A percentile compares a stretch with the other conserved stretches of the same genome.
These are phyloP conservation scores for Lumbricus terrestris DNA, from an alignment of 2,888 invertebrate species.

Conservation along the genomic window DNA sequence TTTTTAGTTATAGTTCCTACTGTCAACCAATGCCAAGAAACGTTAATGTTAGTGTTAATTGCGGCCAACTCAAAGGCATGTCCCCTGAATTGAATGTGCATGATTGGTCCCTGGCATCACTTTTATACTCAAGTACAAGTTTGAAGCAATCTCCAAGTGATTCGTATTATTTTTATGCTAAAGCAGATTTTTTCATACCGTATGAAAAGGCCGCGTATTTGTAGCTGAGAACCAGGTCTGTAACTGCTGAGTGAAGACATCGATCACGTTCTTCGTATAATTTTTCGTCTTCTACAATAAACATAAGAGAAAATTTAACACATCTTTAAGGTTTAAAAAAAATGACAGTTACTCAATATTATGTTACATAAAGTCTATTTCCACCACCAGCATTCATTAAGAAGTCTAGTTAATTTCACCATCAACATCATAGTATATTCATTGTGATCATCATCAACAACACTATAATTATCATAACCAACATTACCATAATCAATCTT, in stretches of 20 bases:
- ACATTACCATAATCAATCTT: neutral
- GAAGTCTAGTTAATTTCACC: neutral
- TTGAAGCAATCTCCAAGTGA: neutral
- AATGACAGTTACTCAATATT: neutral
- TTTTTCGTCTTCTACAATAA: constrained; percentile 3
- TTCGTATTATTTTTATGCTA: neutral
- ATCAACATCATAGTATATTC: neutral
- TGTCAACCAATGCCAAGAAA: too few relatives aligned
- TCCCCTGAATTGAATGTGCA: too few relatives aligned
- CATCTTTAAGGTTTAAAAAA: neutral
- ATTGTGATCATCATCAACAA: neutral
- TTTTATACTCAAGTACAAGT: neutral
- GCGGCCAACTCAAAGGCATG: too few relatives aligned
- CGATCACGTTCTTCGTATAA: constrained; percentile 31
- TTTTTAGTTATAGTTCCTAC: neutral
- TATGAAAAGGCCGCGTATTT: constrained; percentile 24
- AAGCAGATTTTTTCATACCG: neutral
- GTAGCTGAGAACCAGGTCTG: constrained; percentile 87
- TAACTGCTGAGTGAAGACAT: constrained; percentile 63
- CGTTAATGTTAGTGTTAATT: too few relatives aligned
- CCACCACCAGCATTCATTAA: neutral
- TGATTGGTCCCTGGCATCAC: neutral
- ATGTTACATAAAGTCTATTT: neutral
- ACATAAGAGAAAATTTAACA: neutral
- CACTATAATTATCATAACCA: neutral